A percentile compares a stretch with the other conserved stretches of the same genome.
Evolutionary conservation across 2,888 invertebrate species (phyloP).

Genomic region (Eulithis prunata): DNA sequence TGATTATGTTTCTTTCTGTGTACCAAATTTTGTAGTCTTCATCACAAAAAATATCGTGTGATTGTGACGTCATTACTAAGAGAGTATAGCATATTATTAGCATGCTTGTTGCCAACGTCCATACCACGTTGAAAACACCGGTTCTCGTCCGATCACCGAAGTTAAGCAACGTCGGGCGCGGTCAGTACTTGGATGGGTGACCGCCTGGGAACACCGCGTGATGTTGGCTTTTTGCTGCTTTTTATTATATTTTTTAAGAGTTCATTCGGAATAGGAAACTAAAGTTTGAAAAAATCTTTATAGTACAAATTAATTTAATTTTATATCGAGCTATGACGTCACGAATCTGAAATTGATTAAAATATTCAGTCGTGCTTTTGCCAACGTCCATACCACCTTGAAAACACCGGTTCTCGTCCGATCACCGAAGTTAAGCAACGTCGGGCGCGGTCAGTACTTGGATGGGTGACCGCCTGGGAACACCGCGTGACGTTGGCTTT

Average conservation of each 20-base stretch:
- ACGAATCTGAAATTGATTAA: too few species aligned
- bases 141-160: conserved; percentile 80
- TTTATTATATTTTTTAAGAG: too few species aligned
- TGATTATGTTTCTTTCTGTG: background rate
- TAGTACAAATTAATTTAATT: too few species aligned
- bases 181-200: conserved; percentile 79
- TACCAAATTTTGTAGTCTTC: background rate
- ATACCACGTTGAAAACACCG: conserved; percentile 65
- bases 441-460: conserved; percentile 76
- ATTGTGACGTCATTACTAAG: background rate
- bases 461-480: conserved; percentile 79
- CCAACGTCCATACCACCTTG: conserved; percentile 57
- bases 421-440: conserved; percentile 77
- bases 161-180: conserved; percentile 76
- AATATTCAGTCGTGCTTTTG: conserved; percentile 33
- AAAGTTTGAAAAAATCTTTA: too few species aligned
- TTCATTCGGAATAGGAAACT: too few species aligned
- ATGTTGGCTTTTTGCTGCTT: conserved; percentile 52
- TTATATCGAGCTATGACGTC: too few species aligned
- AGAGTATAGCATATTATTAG: background rate
- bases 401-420: conserved; percentile 75
- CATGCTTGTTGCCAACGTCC: background rate
- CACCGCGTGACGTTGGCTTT: conserved; percentile 57
- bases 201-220: conserved; percentile 68
- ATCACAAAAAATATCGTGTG: too few species aligned